phyloP scores from a whole-genome alignment of 2,888 invertebrate genomes.

The Lithophane semibrunnea region DNA sequence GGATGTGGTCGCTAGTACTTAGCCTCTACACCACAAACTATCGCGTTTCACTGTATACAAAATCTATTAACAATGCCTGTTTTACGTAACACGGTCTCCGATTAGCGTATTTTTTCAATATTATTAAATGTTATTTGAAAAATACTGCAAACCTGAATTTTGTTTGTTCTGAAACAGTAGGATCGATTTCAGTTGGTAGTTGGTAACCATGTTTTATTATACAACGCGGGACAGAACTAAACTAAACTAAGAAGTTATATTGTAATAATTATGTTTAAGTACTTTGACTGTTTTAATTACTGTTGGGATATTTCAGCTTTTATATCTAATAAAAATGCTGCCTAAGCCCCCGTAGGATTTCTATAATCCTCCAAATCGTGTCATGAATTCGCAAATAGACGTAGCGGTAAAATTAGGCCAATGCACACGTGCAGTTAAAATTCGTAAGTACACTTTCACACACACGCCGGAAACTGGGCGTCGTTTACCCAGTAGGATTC shows the following conservation, averaged over 20 bases:
- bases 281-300: background rate
- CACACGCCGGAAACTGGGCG: constrained; percentile 74
- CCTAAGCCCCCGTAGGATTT: background rate
- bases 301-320: background rate
- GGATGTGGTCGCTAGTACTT: constrained; percentile 82
- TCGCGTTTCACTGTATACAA: constrained; percentile 70
- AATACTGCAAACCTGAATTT: background rate
- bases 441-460: constrained; percentile 69
- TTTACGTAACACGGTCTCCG: constrained; percentile 38
- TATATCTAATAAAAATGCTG: background rate
- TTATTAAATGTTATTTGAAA: constrained; percentile 4
- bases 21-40: constrained; percentile 75
- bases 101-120: background rate
- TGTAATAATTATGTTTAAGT: background rate
- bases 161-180: background rate
- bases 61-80: constrained; percentile 54
- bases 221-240: background rate
- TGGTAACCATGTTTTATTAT: background rate
- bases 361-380: background rate
- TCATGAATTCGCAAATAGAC: constrained; percentile 44
- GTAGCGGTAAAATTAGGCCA: constrained; percentile 46
- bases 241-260: background rate
- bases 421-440: constrained; percentile 55
- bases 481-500: constrained; percentile 76
- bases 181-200: background rate